These are phyloP conservation scores for Crypturellus undulatus DNA, from an alignment of 2,113 vertebrate genomes.

Conservation along the genomic window DNA sequence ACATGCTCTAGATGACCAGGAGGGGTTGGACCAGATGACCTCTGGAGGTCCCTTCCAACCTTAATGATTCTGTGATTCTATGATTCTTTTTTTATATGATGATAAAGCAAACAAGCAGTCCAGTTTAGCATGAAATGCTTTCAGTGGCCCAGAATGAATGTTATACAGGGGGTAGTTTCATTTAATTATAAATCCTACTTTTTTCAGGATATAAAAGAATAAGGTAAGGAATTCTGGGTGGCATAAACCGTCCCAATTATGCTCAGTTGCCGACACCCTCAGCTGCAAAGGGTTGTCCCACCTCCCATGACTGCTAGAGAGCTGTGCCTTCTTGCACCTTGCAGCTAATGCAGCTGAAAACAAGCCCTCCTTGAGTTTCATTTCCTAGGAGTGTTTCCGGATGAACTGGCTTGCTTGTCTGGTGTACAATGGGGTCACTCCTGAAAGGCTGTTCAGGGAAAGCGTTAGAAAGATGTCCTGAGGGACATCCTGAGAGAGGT, in stretches of 20 bases:
- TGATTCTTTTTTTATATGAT: not conserved
- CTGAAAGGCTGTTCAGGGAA: not conserved
- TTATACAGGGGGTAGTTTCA: not conserved
- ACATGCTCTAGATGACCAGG: too few species aligned
- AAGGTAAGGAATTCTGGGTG: not conserved
- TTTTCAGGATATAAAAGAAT: not conserved
- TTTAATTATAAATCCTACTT: not conserved
- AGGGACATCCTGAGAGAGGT: too few species aligned
- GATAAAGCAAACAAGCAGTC: not conserved
- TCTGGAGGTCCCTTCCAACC: too few species aligned
- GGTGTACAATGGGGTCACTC: not conserved
- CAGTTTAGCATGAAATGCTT: not conserved
- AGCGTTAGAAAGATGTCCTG: not conserved
- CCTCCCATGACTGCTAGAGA: not conserved
- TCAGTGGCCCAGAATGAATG: not conserved
- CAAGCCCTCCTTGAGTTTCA: not conserved
- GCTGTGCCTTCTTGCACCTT: fast-evolving
- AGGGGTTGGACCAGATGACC: too few species aligned
- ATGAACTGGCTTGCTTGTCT: not conserved
- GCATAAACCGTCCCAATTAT: not conserved
- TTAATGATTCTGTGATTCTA: too few species aligned
- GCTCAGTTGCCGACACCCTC: too few species aligned
- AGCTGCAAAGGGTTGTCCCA: not conserved
- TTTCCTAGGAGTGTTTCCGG: not conserved
- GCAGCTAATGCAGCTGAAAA: not conserved